Base-by-base conservation (phyloP, 2,888 invertebrate species). In the Parasteatoda lunata region DNA sequence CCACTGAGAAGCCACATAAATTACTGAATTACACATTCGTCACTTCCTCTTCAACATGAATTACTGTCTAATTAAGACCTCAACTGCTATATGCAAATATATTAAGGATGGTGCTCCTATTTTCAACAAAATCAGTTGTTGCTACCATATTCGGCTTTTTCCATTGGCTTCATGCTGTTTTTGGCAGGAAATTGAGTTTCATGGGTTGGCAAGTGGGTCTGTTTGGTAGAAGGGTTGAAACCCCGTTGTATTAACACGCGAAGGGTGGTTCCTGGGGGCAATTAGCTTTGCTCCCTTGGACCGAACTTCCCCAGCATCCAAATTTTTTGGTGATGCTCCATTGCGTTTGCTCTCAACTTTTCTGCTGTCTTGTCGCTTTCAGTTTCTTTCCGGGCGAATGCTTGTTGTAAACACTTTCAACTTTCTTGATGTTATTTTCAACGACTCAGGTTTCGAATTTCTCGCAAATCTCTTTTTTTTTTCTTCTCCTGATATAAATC, bases 281-380 rank as follows among this genome's bases (percentile, higher is more conserved):
- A 84, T 84, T 84, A 84, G 84, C 77, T 72, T 48, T 84, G 83
- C 83, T 77, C 77, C 84, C 72, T 48, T 84, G 84, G 54, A 72
- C 84, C 84, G 84, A 66, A 84, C 77, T 84, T 84, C 84, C 83
- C 77, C 52, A 45, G n/a, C 6, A 13, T 54, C 70, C 71, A 48
- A 48, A 68, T 49, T 13, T 51, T 76, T 9, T 9, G 11, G 48
- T 45, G 45, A 77, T 64, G 82, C 76, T 77, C 75, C 68, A 76
- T 75, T 73, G 77, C 68, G 69, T 75, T 79, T 13, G 9, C 66
- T 68, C 66, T 68, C 15, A 6, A 59, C 59, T 30, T 30, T 30
- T 30, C 30, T 30, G 30, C 30, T 30, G 30, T 30, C 30, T 30
- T 13, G 59, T 59, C 59, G 11, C 59, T 65, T n/a, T 76, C 48